Percentiles rank a stretch among this genome's conserved stretches.
Evolutionary conservation across 2,113 vertebrate genomes (phyloP).

Genomic region (Azemiops feae): DNA sequence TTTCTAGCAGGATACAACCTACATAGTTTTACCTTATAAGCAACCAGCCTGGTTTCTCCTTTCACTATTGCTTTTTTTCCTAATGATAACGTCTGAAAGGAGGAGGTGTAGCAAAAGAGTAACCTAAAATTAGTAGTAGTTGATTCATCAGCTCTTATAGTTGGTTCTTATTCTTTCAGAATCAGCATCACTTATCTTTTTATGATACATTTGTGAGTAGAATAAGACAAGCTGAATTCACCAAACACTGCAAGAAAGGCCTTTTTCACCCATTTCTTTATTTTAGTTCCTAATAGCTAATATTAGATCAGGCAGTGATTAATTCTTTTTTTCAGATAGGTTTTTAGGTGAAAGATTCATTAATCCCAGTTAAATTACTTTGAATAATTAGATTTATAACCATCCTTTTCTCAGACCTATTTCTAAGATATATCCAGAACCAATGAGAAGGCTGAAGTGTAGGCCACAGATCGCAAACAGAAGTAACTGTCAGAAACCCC

Average conservation of each 20-base stretch:
- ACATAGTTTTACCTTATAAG: neutral
- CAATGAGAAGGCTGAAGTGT: neutral
- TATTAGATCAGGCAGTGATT: slow-evolving; percentile 41
- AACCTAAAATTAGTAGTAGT: neutral
- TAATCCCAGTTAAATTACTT: slow-evolving; percentile 39
- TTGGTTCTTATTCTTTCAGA: neutral
- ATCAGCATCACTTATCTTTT: neutral
- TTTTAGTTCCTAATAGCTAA: neutral
- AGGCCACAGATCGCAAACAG: neutral
- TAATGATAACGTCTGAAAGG: too few relatives aligned
- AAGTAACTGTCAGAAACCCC: neutral
- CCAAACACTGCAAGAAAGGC: neutral
- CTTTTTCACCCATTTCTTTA: neutral
- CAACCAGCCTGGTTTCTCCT: neutral
- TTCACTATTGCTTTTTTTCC: neutral
- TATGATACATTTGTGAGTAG: neutral
- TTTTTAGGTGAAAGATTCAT: slow-evolving; percentile 28
- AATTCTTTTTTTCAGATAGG: slow-evolving; percentile 40
- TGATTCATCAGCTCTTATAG: neutral
- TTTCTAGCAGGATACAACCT: neutral
- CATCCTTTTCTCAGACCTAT: neutral
- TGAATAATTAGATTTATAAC: slow-evolving; percentile 38
- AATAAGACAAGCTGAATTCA: neutral
- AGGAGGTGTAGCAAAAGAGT: neutral
- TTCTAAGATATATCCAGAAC: slow-evolving; percentile 2